phyloP scores from a whole-genome alignment of 2,113 vertebrate genomes.

The Progne subis region DNA sequence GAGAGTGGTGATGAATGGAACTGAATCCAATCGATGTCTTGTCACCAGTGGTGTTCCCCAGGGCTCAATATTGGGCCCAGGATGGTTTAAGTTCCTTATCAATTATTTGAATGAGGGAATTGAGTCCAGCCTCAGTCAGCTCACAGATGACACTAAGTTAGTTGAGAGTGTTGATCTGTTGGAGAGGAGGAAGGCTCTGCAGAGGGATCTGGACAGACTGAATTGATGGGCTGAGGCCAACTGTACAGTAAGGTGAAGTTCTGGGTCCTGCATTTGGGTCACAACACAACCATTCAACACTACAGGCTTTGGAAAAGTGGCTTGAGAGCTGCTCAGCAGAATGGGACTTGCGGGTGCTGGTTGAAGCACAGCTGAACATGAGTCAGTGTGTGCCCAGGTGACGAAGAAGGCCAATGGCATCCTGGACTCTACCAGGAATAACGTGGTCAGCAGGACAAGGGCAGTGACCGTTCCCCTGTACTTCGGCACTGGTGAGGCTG shows the following conservation, averaged over 20 bases:
- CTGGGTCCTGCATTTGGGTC: background rate
- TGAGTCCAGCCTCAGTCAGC: background rate
- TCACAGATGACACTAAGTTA: background rate
- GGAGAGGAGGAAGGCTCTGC: background rate
- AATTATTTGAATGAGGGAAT: background rate
- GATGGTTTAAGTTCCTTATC: background rate
- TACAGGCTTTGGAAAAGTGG: background rate
- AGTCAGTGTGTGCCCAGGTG: background rate
- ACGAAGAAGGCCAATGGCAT: rapidly evolving
- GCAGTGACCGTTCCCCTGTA: background rate
- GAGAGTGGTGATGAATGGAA: background rate
- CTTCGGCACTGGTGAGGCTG: rapidly evolving
- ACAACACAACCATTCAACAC: background rate
- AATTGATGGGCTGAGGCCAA: rapidly evolving
- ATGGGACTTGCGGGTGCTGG: background rate
- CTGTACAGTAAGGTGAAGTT: background rate
- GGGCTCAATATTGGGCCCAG: background rate
- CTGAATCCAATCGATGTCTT: background rate
- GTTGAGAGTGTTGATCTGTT: background rate
- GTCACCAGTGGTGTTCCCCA: background rate
- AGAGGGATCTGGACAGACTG: background rate
- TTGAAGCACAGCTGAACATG: background rate
- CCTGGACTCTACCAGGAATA: background rate
- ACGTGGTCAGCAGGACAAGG: background rate
- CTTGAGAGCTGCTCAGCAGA: background rate